Evolutionary conservation across 2,797 vertebrate genomes (phyloP).

Genomic region (Tenualosa ilisha): DNA sequence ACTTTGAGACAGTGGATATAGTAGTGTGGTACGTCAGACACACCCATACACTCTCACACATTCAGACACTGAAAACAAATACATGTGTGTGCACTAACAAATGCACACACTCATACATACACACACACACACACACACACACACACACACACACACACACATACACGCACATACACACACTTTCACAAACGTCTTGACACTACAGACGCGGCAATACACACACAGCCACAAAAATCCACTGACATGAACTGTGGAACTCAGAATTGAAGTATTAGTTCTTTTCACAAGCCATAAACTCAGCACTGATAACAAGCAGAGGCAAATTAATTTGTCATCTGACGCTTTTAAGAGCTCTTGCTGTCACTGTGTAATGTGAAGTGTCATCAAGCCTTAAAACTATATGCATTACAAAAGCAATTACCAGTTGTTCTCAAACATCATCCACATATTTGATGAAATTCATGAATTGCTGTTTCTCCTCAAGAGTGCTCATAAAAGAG

Average conservation of each 20-base stretch:
- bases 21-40: background rate
- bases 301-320: conserved; percentile 3
- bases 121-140: background rate
- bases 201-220: background rate
- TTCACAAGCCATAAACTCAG: background rate
- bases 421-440: background rate
- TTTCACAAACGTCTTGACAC: background rate
- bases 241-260: background rate
- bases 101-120: background rate
- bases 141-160: background rate
- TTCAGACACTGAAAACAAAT: conserved; percentile 10
- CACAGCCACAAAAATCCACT: background rate
- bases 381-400: background rate
- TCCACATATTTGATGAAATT: background rate
- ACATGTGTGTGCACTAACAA: background rate
- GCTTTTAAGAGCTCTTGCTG: background rate
- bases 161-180: background rate
- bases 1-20: background rate
- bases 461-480: background rate
- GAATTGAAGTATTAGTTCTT: background rate
- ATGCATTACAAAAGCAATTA: background rate
- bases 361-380: background rate
- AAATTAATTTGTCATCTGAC: background rate
- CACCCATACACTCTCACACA: conserved; percentile 30
- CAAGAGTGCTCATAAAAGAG: background rate